Percentiles rank a stretch among this genome's conserved stretches.
phyloP scores from a whole-genome alignment of 1,140 invertebrate species.

The Drosophila ananassae region DNA sequence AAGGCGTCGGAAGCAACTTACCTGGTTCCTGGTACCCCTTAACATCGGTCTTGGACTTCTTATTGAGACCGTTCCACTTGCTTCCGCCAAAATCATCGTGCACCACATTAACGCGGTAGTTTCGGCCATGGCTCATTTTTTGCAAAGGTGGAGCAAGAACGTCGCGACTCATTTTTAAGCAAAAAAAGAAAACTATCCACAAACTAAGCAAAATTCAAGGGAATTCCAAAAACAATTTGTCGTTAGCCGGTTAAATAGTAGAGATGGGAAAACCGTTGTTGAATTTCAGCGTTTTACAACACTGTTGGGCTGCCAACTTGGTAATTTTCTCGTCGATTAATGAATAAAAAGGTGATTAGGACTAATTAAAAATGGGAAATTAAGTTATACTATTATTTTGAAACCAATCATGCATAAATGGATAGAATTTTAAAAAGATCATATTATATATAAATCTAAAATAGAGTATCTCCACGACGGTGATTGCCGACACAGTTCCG shows the following conservation, averaged over 20 bases:
- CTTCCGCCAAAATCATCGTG: slow-evolving; percentile 73
- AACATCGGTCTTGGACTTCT: not conserved
- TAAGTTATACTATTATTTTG: too few species aligned
- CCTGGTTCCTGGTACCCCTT: slow-evolving; percentile 63
- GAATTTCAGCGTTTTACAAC: not conserved
- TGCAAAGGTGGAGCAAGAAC: slow-evolving; percentile 61
- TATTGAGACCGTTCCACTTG: slow-evolving; percentile 56
- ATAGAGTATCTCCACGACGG: not conserved
- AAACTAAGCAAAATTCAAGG: not conserved
- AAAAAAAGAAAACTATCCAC: not conserved
- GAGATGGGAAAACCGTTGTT: not conserved
- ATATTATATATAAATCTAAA: too few species aligned
- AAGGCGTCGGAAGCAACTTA: not conserved
- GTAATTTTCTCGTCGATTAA: not conserved
- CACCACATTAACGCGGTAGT: slow-evolving; percentile 71
- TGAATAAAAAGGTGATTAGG: not conserved
- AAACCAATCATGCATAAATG: too few species aligned
- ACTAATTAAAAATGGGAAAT: too few species aligned
- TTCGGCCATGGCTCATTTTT: slow-evolving; percentile 63
- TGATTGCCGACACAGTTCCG: not conserved
- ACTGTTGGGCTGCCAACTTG: not conserved
- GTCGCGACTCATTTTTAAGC: slow-evolving; percentile 66
- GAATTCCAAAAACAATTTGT: not conserved
- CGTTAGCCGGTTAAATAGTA: not conserved
- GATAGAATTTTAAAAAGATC: too few species aligned